These are phyloP conservation scores for Montipora capricornis DNA, from an alignment of 64 coral and sea anemone genomes.

Conservation along the genomic window DNA sequence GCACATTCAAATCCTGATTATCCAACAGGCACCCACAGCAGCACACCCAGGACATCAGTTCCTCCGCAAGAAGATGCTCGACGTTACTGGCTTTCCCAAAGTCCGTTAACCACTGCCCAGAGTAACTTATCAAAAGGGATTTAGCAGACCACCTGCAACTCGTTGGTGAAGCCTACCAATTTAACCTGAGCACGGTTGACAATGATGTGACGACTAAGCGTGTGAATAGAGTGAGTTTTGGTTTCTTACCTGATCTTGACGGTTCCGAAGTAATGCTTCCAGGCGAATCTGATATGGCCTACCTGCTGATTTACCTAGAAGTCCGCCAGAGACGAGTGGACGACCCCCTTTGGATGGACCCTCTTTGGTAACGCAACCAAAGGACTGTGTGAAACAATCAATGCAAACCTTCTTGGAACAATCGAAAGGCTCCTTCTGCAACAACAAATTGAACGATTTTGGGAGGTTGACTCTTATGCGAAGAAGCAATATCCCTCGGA, in stretches of 20 bases:
- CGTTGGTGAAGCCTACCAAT: neutral
- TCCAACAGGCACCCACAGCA: neutral
- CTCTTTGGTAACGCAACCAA: conserved; percentile 26
- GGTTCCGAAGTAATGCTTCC: neutral
- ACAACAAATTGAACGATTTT: conserved; percentile 50
- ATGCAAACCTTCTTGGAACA: conserved; percentile 22
- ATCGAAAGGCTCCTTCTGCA: neutral
- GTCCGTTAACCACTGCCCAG: neutral
- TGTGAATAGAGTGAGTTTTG: neutral
- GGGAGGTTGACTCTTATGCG: conserved; percentile 41
- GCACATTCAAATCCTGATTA: neutral
- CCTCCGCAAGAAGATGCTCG: neutral
- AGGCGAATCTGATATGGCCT: conserved; percentile 31
- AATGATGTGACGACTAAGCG: neutral
- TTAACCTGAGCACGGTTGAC: conserved; percentile 24
- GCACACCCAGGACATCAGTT: neutral
- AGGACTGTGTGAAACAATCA: conserved; percentile 4
- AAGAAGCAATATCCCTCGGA: neutral
- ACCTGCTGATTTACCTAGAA: conserved; percentile 40
- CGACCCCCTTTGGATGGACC: conserved; percentile 27
- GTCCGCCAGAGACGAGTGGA: conserved; percentile 28
- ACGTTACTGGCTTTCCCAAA: too few relatives aligned
- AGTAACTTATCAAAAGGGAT: conserved; percentile 37
- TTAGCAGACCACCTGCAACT: conserved; percentile 19
- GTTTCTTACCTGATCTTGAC: neutral